Base-by-base conservation (phyloP, 1,140 invertebrate species). In the Caerostris extrusa region DNA sequence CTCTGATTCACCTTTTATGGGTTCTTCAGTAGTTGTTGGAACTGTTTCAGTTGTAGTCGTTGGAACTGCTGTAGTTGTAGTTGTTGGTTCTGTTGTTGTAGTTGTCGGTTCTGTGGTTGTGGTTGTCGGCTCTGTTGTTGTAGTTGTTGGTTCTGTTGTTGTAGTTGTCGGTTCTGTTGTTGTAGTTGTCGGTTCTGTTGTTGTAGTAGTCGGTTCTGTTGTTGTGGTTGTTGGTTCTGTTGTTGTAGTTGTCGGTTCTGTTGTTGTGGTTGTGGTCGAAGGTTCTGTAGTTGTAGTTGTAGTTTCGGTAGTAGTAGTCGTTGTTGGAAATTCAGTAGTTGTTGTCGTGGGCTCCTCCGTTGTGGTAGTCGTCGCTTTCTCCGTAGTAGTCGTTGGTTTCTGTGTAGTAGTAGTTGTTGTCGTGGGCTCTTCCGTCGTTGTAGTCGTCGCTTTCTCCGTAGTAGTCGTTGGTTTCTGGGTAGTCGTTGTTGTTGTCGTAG, bases 31-130 rank as follows among this genome's bases (percentile, higher is more conserved):
- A 3, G 64, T 67, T 67, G 64, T 67, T 67, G 64, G 64, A 14
- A 14, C 64, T 14, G 64, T 67, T 14, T 12, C n/a, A 67, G 64
- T 67, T 67, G 64, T 67, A n/a, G 64, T 5, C 12, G 64, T 67
- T n/a, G 64, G 64, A 12, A 14, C 5, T n/a, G n/a, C n/a, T 67
- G 64, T 67, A 12, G 64, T 67, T 14, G 64, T 67, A 67, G 67
- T 77, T 3, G 67, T 77, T 19, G 89, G 50, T 19, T 71, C 50
- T 50, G 69, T 90, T 71, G 89, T 90, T n/a, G 64, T 90, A 19
- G 85, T 87, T 61, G 85, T 87, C 12, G 56, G 85, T 10, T n/a
- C 82, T 17, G 56, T 12, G 71, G 69, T 77, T 64, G 91, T 86
- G 2, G 58, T 57, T 1, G 77, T 14, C 7, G 87, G 7, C 17